Base-by-base conservation (phyloP, 2,888 invertebrate species). In the Drosophila niveifrons region DNA sequence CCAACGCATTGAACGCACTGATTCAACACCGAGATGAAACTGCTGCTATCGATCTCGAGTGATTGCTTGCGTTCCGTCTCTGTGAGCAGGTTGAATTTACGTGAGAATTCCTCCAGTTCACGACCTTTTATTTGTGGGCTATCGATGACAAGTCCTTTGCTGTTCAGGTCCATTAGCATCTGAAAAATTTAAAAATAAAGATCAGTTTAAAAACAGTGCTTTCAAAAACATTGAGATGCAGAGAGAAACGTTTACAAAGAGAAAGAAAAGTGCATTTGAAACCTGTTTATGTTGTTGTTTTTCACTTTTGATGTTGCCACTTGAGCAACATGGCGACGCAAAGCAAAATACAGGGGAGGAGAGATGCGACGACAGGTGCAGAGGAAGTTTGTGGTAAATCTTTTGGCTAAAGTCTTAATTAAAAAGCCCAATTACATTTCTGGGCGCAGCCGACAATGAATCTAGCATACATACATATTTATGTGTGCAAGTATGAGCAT, bases 1-100 rank as follows among this genome's bases (percentile, higher is more conserved):
- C 98, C 98, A 90, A 98, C 97, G 94, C 98, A 98, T 76, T 98
- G 97, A 90, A 98, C 97, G 92, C 96, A 96, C 93, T 98, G 97
- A 93, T 97, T 96, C 76, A 98, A 93, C 89, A 97, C 96, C 88
- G 95, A 95, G 90, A 97, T 94, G 88, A 98, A 95, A 93, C 97
- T 96, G 82, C 95, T 94, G 89, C 95, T 96, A 62, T 96, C 95
- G 61, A 98, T 97, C 94, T 96, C 95, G 83, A 98, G 94, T 15
- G 97, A 97, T 78, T 94, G 94, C 90, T 95, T 95, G 47, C 97
- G 93, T 93, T 98, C 98, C 68, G 95, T 95, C 77, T 95, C 94
- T 52, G 95, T 95, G 58, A 98, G 94, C 86, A 96, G 94, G 90
- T 94, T 94, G 91, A 96, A 96, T 94, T 97, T 97, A 80, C 95